Evolutionary conservation across 2,113 vertebrate genomes (phyloP).

Genomic region (Cololabis saira): DNA sequence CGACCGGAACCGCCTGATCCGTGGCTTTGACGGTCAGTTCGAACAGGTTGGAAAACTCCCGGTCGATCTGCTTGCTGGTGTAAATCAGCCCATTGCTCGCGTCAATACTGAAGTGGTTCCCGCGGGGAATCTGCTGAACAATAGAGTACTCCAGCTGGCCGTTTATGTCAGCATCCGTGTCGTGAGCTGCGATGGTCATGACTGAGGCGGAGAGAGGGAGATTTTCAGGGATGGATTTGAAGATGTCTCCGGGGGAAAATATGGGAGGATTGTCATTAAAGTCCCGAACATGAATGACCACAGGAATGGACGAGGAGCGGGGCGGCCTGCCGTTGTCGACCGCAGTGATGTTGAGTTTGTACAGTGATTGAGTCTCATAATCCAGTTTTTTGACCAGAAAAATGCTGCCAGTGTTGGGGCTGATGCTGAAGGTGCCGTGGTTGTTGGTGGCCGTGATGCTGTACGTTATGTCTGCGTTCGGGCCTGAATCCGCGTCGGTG

Average conservation of each 20-base stretch:
- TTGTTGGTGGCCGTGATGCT: slow-evolving; percentile 93
- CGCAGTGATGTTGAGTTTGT: slow-evolving; percentile 93
- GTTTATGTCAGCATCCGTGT: slow-evolving; percentile 96
- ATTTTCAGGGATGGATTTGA: slow-evolving; percentile 95
- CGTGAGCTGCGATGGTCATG: slow-evolving; percentile 88
- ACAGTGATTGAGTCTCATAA: slow-evolving; percentile 93
- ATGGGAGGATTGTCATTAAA: slow-evolving; percentile 96
- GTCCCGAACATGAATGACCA: slow-evolving; percentile 93
- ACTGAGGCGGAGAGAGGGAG: slow-evolving; percentile 90
- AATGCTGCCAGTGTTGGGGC: slow-evolving; percentile 95
- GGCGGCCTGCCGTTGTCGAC: slow-evolving; percentile 92
- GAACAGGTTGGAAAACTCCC: slow-evolving; percentile 95
- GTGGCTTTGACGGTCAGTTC: slow-evolving; percentile 94
- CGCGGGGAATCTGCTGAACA: slow-evolving; percentile 91
- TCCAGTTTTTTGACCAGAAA: slow-evolving; percentile 94
- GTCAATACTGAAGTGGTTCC: slow-evolving; percentile 91
- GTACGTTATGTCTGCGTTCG: slow-evolving; percentile 94
- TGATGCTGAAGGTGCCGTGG: slow-evolving; percentile 96
- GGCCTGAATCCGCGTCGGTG: slow-evolving; percentile 91
- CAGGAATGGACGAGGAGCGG: slow-evolving; percentile 90
- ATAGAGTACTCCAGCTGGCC: slow-evolving; percentile 91
- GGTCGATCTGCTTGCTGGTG: slow-evolving; percentile 90
- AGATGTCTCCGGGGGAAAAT: slow-evolving; percentile 93
- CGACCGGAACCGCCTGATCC: slow-evolving; percentile 91
- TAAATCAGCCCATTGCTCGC: slow-evolving; percentile 86